Base-by-base conservation (phyloP, 1,140 invertebrate genomes). In the Helicoverpa armigera region DNA sequence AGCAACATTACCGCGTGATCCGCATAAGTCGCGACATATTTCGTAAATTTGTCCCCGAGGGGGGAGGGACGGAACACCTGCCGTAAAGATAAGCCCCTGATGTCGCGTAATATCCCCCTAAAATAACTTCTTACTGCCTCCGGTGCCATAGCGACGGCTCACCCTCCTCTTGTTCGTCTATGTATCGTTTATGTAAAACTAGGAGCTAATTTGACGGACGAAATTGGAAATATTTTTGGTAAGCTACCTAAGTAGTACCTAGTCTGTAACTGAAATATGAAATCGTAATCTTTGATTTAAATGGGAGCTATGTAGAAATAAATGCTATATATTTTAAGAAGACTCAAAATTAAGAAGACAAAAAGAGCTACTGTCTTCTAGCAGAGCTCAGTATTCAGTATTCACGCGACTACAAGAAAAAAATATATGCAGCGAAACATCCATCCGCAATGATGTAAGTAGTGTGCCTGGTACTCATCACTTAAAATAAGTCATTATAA, bases 41-140 rank as follows among this genome's bases (percentile, higher is more conserved):
- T 89, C 86, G 87, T 89, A 87, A 94, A 94, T 94, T 94, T 94
- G 93, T 93, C 85, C 87, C 88, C 85, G 78, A 81, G 86, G 84
- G 82, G 87, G 80, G 84, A 54, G 84, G 86, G 83, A 85, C 83
- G 86, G 90, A 91, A 92, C 90, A 94, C 92, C 92, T 94, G 93
- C 91, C 92, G 91, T 94, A 94, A 94, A 94, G 93, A 94, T 94
- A 94, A 94, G 93, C 93, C 86, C 83, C 88, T 90, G 91, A 93
- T 92, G 91, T 89, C 89, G 86, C 92, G 91, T 91, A 94, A 94
- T 93, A 93, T 92, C 89, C 92, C 90, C 93, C 93, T 93, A 91
- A 94, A 94, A 93, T 94, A 94, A 94, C 93, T 94, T 93, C 92
- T 93, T 94, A 93, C 88, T 89, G 92, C 92, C 91, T 93, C 92